phyloP scores from a whole-genome alignment of 2,113 vertebrate species.

The Ictidomys tridecemlineatus region DNA sequence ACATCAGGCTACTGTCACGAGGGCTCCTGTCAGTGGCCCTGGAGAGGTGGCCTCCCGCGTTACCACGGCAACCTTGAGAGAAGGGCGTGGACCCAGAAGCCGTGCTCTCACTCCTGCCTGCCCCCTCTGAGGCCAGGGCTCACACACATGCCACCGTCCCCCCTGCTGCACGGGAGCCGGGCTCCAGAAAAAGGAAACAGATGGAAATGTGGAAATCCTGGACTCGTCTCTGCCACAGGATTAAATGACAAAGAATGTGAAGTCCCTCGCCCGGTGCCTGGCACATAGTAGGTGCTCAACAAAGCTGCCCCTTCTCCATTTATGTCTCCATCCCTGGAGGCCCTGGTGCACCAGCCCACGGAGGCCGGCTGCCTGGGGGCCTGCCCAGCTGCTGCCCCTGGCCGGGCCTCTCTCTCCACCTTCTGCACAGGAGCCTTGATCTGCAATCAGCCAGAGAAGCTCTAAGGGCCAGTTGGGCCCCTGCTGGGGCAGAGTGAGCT shows the following conservation, averaged over 20 bases:
- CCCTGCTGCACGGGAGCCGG: background rate
- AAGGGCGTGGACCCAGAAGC: background rate
- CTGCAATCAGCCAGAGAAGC: background rate
- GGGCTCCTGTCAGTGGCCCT: background rate
- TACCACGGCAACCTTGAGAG: rapidly evolving
- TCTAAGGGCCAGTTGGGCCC: background rate
- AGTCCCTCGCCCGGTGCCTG: background rate
- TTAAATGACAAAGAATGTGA: background rate
- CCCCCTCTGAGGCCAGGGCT: background rate
- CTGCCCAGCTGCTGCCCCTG: background rate
- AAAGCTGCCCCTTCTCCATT: background rate
- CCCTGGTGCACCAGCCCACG: rapidly evolving
- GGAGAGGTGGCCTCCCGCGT: background rate
- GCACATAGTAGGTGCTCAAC: background rate
- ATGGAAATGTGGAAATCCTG: background rate
- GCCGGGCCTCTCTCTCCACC: background rate
- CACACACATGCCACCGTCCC: background rate
- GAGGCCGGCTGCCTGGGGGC: rapidly evolving
- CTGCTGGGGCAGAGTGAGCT: background rate
- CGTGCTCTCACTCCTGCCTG: background rate
- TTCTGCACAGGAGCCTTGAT: background rate
- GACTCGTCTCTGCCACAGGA: background rate
- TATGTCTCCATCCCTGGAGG: background rate
- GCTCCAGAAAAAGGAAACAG: background rate
- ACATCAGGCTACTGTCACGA: background rate